A percentile compares a stretch with the other conserved stretches of the same genome.
Evolutionary conservation across 92 coral and sea anemone genomes (phyloP).

Genomic region (Epizoanthus stellaris): DNA sequence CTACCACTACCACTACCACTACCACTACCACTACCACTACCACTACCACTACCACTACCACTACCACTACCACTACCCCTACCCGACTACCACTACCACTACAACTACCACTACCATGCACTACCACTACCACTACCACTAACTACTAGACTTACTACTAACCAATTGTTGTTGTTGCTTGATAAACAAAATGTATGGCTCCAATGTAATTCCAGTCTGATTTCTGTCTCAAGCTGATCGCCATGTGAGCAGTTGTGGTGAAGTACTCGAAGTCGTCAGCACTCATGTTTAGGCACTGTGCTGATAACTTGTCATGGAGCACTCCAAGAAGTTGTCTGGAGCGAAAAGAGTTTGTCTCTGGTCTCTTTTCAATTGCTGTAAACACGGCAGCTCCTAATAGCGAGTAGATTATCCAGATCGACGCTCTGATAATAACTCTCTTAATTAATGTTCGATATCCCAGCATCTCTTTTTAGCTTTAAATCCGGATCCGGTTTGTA

Average conservation of each 20-base stretch:
- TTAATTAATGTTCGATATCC: conserved; percentile 12
- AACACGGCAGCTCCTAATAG: conserved; percentile 14
- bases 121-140: no score
- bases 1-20: no score
- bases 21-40: no score
- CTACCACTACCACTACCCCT: no score
- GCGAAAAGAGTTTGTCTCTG: background rate
- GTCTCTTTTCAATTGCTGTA: background rate
- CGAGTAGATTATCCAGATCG: conserved; percentile 10
- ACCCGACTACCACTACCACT: no score
- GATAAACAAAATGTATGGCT: conserved; percentile 29
- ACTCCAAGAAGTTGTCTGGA: conserved; percentile 4
- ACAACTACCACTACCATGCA: no score
- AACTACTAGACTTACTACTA: background rate
- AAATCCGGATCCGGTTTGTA: background rate
- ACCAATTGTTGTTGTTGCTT: conserved; percentile 44
- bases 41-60: no score
- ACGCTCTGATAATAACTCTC: conserved; percentile 19
- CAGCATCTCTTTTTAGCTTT: background rate
- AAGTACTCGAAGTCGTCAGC: background rate
- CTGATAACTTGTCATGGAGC: background rate
- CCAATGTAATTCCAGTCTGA: conserved; percentile 31
- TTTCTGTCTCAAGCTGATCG: conserved; percentile 1
- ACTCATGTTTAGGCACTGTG: background rate
- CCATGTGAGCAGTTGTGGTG: conserved; percentile 4